A percentile compares a stretch with the other conserved stretches of the same genome.
These are phyloP conservation scores for Drosophila lini DNA, from an alignment of 1,140 invertebrate species.

Conservation along the genomic window DNA sequence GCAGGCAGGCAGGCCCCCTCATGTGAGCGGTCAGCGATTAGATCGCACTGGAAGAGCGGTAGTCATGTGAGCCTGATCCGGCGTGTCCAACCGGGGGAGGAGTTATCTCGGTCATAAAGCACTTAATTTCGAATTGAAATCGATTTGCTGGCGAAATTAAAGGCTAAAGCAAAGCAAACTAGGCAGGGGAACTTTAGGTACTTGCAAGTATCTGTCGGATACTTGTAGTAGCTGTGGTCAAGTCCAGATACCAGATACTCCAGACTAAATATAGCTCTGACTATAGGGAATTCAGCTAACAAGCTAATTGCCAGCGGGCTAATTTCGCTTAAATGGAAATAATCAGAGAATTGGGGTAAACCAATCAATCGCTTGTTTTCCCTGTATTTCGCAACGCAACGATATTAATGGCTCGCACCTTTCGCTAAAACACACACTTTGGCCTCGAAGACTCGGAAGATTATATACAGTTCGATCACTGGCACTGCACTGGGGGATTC, in stretches of 20 bases:
- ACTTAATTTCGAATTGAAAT: background rate
- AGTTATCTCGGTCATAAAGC: constrained; percentile 9
- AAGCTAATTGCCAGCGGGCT: background rate
- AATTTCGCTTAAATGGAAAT: constrained; percentile 1
- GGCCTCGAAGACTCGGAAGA: constrained; percentile 5
- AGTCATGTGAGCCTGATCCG: constrained; percentile 31
- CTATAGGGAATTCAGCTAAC: background rate
- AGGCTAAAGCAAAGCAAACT: background rate
- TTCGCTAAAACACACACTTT: background rate
- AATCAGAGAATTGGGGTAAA: background rate
- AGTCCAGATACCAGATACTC: no score
- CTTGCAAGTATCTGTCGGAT: background rate
- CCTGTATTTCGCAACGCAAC: constrained; percentile 13
- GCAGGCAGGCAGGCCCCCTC: constrained; percentile 17
- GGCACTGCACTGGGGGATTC: constrained; percentile 22
- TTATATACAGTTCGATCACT: constrained; percentile 43
- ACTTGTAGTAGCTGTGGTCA: background rate
- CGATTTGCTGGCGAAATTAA: background rate
- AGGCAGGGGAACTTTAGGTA: background rate
- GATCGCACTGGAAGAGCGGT: background rate
- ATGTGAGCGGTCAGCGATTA: constrained; percentile 14
- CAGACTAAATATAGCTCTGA: constrained; percentile 6
- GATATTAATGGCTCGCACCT: background rate
- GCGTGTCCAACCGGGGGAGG: background rate
- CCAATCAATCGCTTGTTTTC: background rate